Evolutionary conservation across 1,140 invertebrate genomes (phyloP).

Genomic region (Diorhabda sublineata): DNA sequence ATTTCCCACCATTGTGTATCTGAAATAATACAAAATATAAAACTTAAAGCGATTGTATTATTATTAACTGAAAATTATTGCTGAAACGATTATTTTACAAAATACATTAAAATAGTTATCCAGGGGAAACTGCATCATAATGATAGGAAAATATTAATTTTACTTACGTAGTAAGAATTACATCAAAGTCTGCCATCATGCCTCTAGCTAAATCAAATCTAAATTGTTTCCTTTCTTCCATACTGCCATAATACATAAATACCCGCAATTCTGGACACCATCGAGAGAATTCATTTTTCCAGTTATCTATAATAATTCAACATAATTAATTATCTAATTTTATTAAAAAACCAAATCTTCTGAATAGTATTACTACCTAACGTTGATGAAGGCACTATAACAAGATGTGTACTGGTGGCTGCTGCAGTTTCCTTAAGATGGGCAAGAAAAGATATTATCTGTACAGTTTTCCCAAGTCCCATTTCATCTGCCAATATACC

Average conservation of each 20-base stretch:
- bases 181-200: conserved; percentile 70
- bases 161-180: conserved; percentile 80
- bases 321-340: too few relatives aligned
- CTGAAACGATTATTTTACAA: not conserved
- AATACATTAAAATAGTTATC: too few relatives aligned
- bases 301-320: conserved; percentile 64
- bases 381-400: conserved; percentile 89
- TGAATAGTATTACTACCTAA: conserved; percentile 56
- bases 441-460: conserved; percentile 85
- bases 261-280: conserved; percentile 84
- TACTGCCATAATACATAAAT: conserved; percentile 82
- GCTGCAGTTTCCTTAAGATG: conserved; percentile 76
- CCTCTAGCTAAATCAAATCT: conserved; percentile 73
- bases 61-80: conserved; percentile 3
- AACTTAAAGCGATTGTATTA: too few relatives aligned
- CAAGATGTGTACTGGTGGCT: conserved; percentile 71
- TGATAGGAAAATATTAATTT: too few relatives aligned
- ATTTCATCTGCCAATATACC: conserved; percentile 92
- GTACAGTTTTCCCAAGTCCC: conserved; percentile 89
- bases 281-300: conserved; percentile 75
- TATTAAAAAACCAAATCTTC: too few relatives aligned
- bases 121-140: too few relatives aligned
- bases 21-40: conserved; percentile 34
- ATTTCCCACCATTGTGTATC: conserved; percentile 75
- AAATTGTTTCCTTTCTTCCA: conserved; percentile 75